Evolutionary conservation across 2,888 invertebrate species (phyloP), one percentile per base, ranked within the genome.

Genomic region (Monopis laevigella): DNA sequence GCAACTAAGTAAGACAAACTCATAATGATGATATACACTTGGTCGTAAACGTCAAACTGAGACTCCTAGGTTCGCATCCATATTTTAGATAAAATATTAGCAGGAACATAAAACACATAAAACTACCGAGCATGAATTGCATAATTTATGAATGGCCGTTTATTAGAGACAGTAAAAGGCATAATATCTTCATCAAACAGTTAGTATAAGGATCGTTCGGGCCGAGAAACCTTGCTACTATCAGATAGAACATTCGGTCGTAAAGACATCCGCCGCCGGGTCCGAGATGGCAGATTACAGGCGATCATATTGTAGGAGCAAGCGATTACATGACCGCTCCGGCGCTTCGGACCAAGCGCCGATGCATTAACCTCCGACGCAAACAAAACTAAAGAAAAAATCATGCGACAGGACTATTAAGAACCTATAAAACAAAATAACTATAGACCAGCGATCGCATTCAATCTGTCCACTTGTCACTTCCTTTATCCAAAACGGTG

Each of bases 171-270:
- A 55, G 58, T 60, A 51, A 50, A 51, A 48, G 51, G 50, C 52
- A 50, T 55, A 64, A 68, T 63, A 64, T 58, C 66, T 67, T 64
- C 56, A 66, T 65, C 57, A 38, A 14, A 38, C n/a, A n/a, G n/a
- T n/a, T 45, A 51, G 52, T 53, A 59, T 62, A 62, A 64, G 65
- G 63, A 56, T 61, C 57, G 55, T 52, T 50, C 48, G 32, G 29
- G 14, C 32, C 14, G 32, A 17, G 32, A 32, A 16, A 32, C 32
- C 10, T 32, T 32, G 17, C 16, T 17, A 32, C 17, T 32, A 32
- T 32, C 32, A 51, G 62, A 65, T 65, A 61, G 46, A 51, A 52
- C 16, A 32, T 32, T 32, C n/a, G 32, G 32, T 32, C 32, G 32
- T 32, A 32, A 32, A 32, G 32, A 32, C 14, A 17, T 32, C 32